Evolutionary conservation across 2,113 vertebrate species (phyloP).

Genomic region (Martes martes): DNA sequence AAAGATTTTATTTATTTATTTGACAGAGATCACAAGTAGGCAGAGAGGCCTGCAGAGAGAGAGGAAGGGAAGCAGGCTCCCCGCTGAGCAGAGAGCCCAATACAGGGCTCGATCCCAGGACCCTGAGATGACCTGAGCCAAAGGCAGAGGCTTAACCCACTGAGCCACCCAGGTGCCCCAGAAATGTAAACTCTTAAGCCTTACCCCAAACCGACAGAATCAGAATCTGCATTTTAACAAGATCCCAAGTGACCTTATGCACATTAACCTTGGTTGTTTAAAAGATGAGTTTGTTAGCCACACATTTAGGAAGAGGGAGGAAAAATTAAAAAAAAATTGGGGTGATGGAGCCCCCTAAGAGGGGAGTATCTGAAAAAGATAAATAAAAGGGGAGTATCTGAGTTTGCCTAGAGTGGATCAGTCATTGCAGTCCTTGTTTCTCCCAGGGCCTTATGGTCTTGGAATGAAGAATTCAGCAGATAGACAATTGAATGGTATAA

Average conservation of each 20-base stretch:
- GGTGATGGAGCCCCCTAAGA: background rate
- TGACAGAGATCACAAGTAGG: no score
- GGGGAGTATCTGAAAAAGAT: background rate
- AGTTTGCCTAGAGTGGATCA: background rate
- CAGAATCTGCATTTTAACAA: conserved; percentile 6
- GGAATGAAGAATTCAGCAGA: background rate
- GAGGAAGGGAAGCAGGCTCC: no score
- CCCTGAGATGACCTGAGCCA: no score
- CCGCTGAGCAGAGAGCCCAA: no score
- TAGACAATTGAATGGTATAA: background rate
- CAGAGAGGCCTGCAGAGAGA: no score
- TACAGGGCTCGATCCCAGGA: no score
- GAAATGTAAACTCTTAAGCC: background rate
- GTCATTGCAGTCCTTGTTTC: background rate
- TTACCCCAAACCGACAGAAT: background rate
- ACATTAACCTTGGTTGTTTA: background rate
- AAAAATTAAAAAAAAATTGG: background rate
- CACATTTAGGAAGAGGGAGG: background rate
- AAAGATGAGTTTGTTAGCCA: background rate
- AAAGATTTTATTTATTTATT: no score
- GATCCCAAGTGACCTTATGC: background rate
- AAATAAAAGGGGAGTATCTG: background rate
- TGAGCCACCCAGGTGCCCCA: background rate
- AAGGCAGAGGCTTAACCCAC: no score
- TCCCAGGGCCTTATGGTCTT: background rate